Percentiles rank a stretch among this genome's conserved stretches.
These are phyloP conservation scores for Hirtodrosophila confusa DNA, from an alignment of 2,888 invertebrate genomes.

Conservation along the genomic window DNA sequence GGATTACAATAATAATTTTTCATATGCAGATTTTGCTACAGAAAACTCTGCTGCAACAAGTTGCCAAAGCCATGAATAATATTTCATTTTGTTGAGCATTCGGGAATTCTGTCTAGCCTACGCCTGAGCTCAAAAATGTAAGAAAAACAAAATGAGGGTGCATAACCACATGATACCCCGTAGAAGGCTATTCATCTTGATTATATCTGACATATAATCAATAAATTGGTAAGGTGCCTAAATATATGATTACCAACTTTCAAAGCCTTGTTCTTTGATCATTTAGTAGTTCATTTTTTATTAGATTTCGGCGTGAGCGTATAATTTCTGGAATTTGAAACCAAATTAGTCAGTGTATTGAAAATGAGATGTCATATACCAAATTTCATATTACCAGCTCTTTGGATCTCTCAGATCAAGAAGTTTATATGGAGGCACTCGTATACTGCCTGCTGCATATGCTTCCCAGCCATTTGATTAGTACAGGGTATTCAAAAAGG, in stretches of 20 bases:
- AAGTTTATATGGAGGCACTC: too few species aligned
- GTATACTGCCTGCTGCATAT: not conserved
- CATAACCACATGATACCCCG: conserved; percentile 11
- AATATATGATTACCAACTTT: too few species aligned
- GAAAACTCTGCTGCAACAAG: conserved; percentile 66
- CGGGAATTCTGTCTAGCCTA: conserved; percentile 53
- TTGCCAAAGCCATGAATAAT: conserved; percentile 79
- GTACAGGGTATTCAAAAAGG: conserved; percentile 45
- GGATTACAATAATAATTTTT: conserved; percentile 80
- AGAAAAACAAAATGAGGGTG: not conserved
- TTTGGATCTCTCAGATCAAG: too few species aligned
- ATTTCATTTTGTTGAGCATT: conserved; percentile 70
- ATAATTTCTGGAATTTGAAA: too few species aligned
- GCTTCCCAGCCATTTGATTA: not conserved
- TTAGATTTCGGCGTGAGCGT: too few species aligned
- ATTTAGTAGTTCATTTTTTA: too few species aligned
- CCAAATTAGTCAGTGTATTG: too few species aligned
- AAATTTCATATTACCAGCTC: too few species aligned
- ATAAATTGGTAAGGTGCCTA: too few species aligned
- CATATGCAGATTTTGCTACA: conserved; percentile 77
- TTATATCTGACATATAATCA: too few species aligned
- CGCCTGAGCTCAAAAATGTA: conserved; percentile 20
- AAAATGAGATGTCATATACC: too few species aligned
- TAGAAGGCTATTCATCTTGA: not conserved
- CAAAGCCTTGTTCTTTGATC: too few species aligned